phyloP scores from a whole-genome alignment of 2,113 vertebrate genomes.

The Aphyosemion australe region DNA sequence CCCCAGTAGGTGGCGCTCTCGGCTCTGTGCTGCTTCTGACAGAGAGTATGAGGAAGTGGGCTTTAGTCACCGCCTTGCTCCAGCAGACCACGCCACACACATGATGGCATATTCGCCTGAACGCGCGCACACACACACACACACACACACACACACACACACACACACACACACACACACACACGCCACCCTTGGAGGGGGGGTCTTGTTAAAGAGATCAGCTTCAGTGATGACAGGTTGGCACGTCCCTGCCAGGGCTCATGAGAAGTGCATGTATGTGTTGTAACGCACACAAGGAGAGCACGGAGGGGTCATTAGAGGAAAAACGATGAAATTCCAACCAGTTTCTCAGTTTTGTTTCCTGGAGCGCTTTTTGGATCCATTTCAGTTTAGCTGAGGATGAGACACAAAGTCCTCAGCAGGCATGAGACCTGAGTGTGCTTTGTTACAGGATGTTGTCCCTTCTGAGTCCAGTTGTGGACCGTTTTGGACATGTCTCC shows the following conservation, averaged over 20 bases:
- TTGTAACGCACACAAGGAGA: background rate
- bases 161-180: slow-evolving; percentile 11
- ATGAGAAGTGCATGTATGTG: background rate
- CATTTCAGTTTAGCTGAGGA: no score
- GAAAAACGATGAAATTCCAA: no score
- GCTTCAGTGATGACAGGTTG: slow-evolving; percentile 8
- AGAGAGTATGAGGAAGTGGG: slow-evolving; percentile 46
- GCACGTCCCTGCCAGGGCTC: no score
- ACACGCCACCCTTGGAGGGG: slow-evolving; percentile 33
- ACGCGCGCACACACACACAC: slow-evolving; percentile 16
- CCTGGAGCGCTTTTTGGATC: background rate
- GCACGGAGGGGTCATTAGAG: no score
- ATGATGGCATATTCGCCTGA: slow-evolving; percentile 30
- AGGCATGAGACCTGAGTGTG: no score
- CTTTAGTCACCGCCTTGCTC: slow-evolving; percentile 60
- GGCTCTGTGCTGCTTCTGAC: slow-evolving; percentile 15
- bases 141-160: slow-evolving; percentile 6
- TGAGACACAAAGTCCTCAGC: no score
- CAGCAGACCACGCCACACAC: slow-evolving; percentile 47
- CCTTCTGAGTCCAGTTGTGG: no score
- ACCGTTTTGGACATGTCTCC: background rate
- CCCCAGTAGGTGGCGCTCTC: slow-evolving; percentile 53
- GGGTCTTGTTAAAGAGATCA: slow-evolving; percentile 52
- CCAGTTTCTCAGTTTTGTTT: no score
- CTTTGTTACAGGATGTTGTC: no score